Evolutionary conservation across 2,888 invertebrate genomes (phyloP), one percentile per base, ranked within the genome.

Genomic region (Ophonus ardosiacus): DNA sequence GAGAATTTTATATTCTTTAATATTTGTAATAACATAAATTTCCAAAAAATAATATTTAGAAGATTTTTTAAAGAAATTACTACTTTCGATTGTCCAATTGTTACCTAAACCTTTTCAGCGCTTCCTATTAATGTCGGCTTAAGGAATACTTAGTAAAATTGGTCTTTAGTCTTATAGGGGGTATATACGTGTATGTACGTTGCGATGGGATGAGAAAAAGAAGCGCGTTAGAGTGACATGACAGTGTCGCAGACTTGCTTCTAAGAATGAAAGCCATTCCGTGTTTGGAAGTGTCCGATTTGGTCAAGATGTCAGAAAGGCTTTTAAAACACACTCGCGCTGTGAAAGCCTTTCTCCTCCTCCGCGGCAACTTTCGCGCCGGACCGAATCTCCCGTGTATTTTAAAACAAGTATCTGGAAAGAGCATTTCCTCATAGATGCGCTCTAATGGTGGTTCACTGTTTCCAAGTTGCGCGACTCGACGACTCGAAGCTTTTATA

Each of bases 271-370:
- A 91, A 92, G 91, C 92, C 89, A 90, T 92, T 92, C 89, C 92
- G 89, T 92, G 92, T 92, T 91, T 90, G 90, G 88, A 89, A 90
- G 90, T 90, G 91, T 91, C 91, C 91, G 91, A 90, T 90, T 91
- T 90, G 92, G 91, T 91, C 91, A 91, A 91, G 91, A 91, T 91
- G 92, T 91, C 91, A 91, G 90, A 90, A 91, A 91, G 91, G 91
- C 91, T 92, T 92, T 92, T 91, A 92, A 91, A 91, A 91, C 91
- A 90, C 91, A 90, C 89, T 90, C 90, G 90, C 87, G 86, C 85
- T 84, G 87, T 86, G 86, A 86, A 86, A 86, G 86, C 86, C 51
- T 82, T 74, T 81, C 63, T 80, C 56, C 84, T 17, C 63, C 18
- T 24, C 63, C 24, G 63, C 63, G 10, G 51, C 81, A 59, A 81